Evolutionary conservation across 1,140 invertebrate species (phyloP).

Genomic region (Frieseomelitta varia): DNA sequence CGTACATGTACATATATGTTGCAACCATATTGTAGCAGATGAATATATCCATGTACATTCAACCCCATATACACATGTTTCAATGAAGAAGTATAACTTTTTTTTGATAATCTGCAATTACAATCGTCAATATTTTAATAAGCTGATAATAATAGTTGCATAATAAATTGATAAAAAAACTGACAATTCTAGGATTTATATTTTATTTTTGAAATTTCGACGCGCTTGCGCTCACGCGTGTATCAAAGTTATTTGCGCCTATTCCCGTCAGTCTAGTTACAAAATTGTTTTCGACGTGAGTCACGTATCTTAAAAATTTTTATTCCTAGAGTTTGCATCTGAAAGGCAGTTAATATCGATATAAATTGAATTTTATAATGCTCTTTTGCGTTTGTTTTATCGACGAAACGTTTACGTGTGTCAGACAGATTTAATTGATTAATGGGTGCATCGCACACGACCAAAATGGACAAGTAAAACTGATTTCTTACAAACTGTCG

Average conservation of each 20-base stretch:
- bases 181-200: not conserved
- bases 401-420: not conserved
- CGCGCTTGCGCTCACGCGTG: not conserved
- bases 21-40: not conserved
- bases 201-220: no score
- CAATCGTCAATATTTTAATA: not conserved
- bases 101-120: not conserved
- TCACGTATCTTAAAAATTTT: not conserved
- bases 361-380: constrained; percentile 3
- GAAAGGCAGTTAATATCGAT: not conserved
- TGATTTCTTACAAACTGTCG: not conserved
- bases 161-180: not conserved
- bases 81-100: not conserved
- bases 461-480: constrained; percentile 71
- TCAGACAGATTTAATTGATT: constrained; percentile 44
- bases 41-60: no score
- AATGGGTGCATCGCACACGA: constrained; percentile 69
- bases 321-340: not conserved
- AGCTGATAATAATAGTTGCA: not conserved
- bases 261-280: not conserved
- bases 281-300: not conserved
- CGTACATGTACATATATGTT: not conserved
- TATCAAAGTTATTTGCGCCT: not conserved
- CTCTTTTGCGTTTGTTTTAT: not conserved
- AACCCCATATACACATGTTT: not conserved